Base-by-base conservation (phyloP, 2,113 vertebrate genomes). In the Piaya cayana region DNA sequence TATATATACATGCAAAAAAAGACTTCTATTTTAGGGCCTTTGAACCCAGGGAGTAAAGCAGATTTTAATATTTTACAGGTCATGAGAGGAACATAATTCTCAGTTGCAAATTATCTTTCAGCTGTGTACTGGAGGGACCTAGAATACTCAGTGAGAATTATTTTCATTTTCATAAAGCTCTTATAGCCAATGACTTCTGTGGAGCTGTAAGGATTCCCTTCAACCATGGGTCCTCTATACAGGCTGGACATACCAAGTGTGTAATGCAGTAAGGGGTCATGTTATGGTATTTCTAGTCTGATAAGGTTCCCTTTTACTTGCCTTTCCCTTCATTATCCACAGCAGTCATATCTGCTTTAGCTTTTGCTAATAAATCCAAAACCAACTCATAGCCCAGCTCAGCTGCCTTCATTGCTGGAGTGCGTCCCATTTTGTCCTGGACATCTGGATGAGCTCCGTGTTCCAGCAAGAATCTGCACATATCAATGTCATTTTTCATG, bases 301-400 rank as follows among this genome's bases (percentile, higher is more conserved):
- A 47, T 23, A 39, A 34, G 17, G 9, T 55, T 81, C 42, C 53
- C 12, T 49, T 32, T 79, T 74, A 70, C 88, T 79, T 97, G 99
- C 99, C 99, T 99, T 98, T 99, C 67, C 99, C 98, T 90, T 99
- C 98, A 12, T 96, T 94, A 88, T 99, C 99, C 81, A 98, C 97
- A 65, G 98, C 94, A 9, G 91, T 98, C 98, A 99, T 97, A 71
- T 99, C 93, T 19, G 99, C 98, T 6, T 98, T 88, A 8, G 97
- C 98, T 86, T 98, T 96, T 42, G 90, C 98, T 93, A 99, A 64
- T 74, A 98, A 94, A 55, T 98, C 93, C 88, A 99, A 71, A 5
- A 98, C 94, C 20, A 96, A 20, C 23, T 99, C 97, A 22, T 98
- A 98, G 20, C 99, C 99, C 36, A 98, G 96, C 87, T 99, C 98